Percentiles rank a stretch among this genome's conserved stretches.
Evolutionary conservation across 2,888 invertebrate genomes (phyloP).

Genomic region (Sminthurides aquaticus): DNA sequence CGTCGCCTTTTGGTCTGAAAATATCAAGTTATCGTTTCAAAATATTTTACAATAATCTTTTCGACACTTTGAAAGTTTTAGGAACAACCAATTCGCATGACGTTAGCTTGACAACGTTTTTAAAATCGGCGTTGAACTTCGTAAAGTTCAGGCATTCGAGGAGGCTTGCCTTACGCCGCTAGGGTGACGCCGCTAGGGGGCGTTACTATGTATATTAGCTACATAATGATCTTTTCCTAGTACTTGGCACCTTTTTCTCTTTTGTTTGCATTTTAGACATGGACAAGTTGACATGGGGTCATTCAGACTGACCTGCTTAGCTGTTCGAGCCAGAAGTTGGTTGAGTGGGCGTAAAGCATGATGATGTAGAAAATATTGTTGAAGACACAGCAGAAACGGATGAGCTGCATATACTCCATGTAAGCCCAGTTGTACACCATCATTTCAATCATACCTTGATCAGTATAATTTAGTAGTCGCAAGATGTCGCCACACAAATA

Average conservation of each 20-base stretch:
- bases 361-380: constrained; percentile 17
- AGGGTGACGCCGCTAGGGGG: no score
- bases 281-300: not conserved
- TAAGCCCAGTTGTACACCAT: not conserved
- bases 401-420: constrained; percentile 12
- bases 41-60: no score
- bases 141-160: no score
- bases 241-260: no score
- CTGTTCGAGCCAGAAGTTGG: constrained; percentile 10
- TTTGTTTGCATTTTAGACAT: no score
- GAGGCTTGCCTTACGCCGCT: no score
- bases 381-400: constrained; percentile 11
- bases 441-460: not conserved
- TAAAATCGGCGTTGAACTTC: not conserved
- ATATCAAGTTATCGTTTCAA: no score
- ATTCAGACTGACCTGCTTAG: constrained; percentile 5
- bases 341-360: constrained; percentile 11
- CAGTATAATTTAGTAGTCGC: not conserved
- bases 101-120: not conserved
- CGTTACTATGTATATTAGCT: no score
- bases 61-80: no score
- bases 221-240: no score
- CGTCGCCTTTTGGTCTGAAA: not conserved
- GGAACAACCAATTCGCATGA: no score
- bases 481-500: constrained; percentile 1